Percentiles rank a stretch among this genome's conserved stretches.
These are phyloP conservation scores for Mythimna loreyi DNA, from an alignment of 2,888 invertebrate species.

Conservation along the genomic window DNA sequence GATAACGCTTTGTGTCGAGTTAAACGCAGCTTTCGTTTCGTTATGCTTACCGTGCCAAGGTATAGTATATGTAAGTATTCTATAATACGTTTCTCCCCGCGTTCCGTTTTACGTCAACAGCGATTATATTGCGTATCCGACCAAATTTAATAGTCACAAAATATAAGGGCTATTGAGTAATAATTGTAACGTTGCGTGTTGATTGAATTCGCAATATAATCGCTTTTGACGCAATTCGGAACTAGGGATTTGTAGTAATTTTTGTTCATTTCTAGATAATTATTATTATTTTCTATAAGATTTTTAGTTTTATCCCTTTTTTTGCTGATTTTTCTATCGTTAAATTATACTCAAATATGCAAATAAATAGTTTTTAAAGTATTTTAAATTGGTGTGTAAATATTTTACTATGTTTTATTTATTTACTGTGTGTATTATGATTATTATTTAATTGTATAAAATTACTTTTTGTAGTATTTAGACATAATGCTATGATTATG, in stretches of 20 bases:
- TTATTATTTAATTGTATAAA: background rate
- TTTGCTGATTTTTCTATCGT: background rate
- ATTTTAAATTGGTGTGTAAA: background rate
- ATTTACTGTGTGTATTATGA: background rate
- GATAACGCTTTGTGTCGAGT: conserved; percentile 80
- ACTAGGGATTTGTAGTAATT: background rate
- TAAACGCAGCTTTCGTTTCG: conserved; percentile 78
- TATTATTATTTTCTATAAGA: background rate
- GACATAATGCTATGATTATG: background rate
- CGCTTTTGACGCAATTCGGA: no score
- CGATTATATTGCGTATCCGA: no score
- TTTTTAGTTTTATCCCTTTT: background rate
- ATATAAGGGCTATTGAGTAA: no score
- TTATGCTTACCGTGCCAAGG: conserved; percentile 78
- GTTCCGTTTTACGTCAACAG: no score
- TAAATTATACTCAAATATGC: no score
- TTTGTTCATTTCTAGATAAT: background rate
- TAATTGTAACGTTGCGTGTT: no score
- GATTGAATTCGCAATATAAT: no score
- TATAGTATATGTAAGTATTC: conserved; percentile 76
- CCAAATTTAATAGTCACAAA: no score
- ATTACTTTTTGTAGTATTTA: conserved; percentile 10
- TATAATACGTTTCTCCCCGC: conserved; percentile 22
- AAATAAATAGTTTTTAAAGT: background rate
- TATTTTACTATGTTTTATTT: conserved; percentile 9